Base-by-base conservation (phyloP, 2,888 invertebrate genomes). In the Eristalinus sepulchralis region DNA sequence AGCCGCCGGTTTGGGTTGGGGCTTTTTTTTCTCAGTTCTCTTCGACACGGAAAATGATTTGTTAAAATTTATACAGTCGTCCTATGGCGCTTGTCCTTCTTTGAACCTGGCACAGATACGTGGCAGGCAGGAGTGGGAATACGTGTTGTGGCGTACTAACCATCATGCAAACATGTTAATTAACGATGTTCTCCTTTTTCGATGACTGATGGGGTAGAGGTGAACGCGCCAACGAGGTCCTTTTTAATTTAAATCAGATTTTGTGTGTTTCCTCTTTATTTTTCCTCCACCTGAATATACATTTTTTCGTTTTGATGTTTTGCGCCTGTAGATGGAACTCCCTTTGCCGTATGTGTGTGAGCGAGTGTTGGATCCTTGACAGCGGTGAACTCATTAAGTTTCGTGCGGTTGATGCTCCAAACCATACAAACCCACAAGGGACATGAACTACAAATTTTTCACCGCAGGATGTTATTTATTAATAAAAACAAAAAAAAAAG, bases 181-280 rank as follows among this genome's bases (percentile, higher is more conserved):
- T 72, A 63, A 63, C 62, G 62, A 33, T 47, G 62, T 53, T 31
- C 63, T 47, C 47, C 47, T 47, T 27, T 34, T 63, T 72, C 47
- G 53, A 63, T 33, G 62, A 24, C 8, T 8, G 47, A 47, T 47
- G 47, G 13, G 39, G 47, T 8, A 17, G 47, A 11, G 13, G 36
- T 13, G 11, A 36, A n/a, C 39, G 47, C 47, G 17, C 47, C 2
- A 27, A 2, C 24, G 62, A 53, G 33, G 62, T 63, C 34, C 62
- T 63, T 63, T 72, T 72, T 63, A 72, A 63, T 72, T 63, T 53
- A 62, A 72, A 62, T 72, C 62, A 63, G 22, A 63, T 62, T 63
- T 66, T 36, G 55, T 22, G n/a, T 36, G n/a, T n/a, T n/a, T n/a
- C n/a, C 59, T 31, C 20, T 53, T 22, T 57, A 20, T 13, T 22